Base-by-base conservation (phyloP, 2,888 invertebrate genomes). In the Ophion ventricosus region DNA sequence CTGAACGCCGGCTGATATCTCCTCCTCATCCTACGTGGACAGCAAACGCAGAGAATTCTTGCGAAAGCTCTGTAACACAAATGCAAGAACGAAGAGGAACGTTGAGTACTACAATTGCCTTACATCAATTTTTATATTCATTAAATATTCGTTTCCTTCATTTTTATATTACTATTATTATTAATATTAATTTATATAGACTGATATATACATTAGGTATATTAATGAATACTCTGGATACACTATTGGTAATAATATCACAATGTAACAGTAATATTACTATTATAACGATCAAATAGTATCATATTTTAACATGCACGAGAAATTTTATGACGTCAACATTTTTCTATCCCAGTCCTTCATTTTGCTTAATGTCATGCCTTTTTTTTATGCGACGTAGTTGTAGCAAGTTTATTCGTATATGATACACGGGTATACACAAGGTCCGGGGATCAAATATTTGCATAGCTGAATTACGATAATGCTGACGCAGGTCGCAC, bases 31-130 rank as follows among this genome's bases (percentile, higher is more conserved):
- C 96, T 96, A 88, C 97, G 95, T 1, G 98, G 98, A 93, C 98
- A 98, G 94, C 98, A 98, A 67, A 96, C 96, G 94, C 98, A 98
- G 83, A 99, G 94, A 90, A 99, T 97, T 91, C 98, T 96, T 80
- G 97, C 96, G 93, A 99, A 99, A 25, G 99, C 99, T 94, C 98
- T 98, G 96, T 26, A 96, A 95, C 88, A 91, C 69, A 64, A 85
- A 70, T 11, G 57, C n/a, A 54, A 59, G 67, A 66, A 67, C 17
- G 14, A n/a, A 59, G 59, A 81, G 63, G 74, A 35, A 26, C n/a
- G 11, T 26, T n/a, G 0, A 56, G 26, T 3, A 26, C 10, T 54
- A 17, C 35, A 72, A 56, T 20, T 35, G 23, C 14, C 1, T 0
- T 8, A 23, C 25, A 40, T 4, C 23, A 20, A 40, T 66, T 40